A percentile compares a stretch with the other conserved stretches of the same genome.
Evolutionary conservation across 2,113 vertebrate species (phyloP).

Genomic region (Colinus virginianus): DNA sequence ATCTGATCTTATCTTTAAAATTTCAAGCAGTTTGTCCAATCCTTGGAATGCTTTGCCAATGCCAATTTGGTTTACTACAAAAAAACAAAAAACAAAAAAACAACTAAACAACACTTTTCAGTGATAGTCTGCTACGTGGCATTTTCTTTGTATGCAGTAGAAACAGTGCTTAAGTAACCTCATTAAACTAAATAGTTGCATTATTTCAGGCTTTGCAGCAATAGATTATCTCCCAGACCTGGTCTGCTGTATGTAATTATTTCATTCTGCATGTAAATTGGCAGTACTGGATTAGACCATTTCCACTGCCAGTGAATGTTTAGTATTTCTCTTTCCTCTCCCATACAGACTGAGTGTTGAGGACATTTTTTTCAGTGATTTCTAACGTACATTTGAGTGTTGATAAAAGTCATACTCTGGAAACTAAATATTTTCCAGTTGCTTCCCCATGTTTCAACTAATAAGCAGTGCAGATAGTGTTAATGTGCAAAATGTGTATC

Average conservation of each 20-base stretch:
- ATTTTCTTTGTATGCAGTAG: not conserved
- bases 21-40: not conserved
- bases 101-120: not conserved
- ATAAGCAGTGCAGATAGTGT: not conserved
- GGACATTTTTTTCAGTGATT: not conserved
- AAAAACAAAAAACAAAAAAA: not conserved
- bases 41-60: not conserved
- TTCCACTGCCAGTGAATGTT: not conserved
- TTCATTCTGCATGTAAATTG: not conserved
- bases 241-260: not conserved
- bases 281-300: not conserved
- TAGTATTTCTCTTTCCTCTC: not conserved
- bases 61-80: not conserved
- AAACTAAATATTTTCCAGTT: not conserved
- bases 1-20: not conserved
- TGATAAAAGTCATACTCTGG: not conserved
- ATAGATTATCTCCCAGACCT: not conserved
- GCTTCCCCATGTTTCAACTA: not conserved
- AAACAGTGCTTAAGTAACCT: not conserved
- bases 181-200: not conserved
- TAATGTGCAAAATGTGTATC: not conserved
- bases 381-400: not conserved
- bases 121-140: not conserved
- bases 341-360: not conserved
- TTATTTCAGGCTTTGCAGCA: constrained; percentile 19